Conservation (phyloP, 2,888 invertebrate genomes). For the Sinotaia quadrata region DNA sequence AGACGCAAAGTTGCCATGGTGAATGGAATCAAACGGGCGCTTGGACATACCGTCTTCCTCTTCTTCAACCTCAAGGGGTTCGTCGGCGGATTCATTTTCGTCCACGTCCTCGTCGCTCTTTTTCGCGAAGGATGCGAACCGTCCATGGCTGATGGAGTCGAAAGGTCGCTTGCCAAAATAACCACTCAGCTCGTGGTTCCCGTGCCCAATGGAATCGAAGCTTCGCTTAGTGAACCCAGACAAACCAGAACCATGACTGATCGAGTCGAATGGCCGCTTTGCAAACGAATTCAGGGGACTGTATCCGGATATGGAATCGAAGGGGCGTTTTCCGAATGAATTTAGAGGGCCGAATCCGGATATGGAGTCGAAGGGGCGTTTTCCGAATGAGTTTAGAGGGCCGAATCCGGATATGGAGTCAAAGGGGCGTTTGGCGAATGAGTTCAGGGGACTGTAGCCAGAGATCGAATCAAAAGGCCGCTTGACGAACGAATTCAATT, state of each 20-base stretch:
- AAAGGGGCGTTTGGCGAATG: conserved; percentile 9
- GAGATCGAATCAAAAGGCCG: conserved; percentile 24
- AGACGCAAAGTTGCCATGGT: conserved; percentile 7
- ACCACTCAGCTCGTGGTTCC: not conserved
- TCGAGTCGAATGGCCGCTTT: conserved; percentile 24
- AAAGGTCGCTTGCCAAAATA: conserved; percentile 14
- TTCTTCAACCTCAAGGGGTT: not conserved
- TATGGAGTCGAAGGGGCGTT: conserved; percentile 25
- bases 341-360: conserved; percentile 7
- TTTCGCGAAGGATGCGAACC: conserved; percentile 8
- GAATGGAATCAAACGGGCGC: not conserved
- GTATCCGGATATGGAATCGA: conserved; percentile 1
- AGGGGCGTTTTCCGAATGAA: conserved; percentile 24
- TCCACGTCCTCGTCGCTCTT: not conserved
- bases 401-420: conserved; percentile 19
- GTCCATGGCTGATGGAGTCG: conserved; percentile 23
- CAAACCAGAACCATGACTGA: not conserved
- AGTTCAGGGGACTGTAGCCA: conserved; percentile 10
- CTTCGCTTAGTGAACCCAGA: conserved; percentile 24
- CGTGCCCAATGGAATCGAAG: conserved; percentile 26
- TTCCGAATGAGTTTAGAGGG: conserved; percentile 22
- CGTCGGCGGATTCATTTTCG: not conserved
- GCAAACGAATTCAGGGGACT: not conserved
- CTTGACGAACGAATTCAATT: conserved; percentile 27
- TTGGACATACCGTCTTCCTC: not conserved